phyloP scores from a whole-genome alignment of 2,797 vertebrate genomes.

The Australoheros facetus region DNA sequence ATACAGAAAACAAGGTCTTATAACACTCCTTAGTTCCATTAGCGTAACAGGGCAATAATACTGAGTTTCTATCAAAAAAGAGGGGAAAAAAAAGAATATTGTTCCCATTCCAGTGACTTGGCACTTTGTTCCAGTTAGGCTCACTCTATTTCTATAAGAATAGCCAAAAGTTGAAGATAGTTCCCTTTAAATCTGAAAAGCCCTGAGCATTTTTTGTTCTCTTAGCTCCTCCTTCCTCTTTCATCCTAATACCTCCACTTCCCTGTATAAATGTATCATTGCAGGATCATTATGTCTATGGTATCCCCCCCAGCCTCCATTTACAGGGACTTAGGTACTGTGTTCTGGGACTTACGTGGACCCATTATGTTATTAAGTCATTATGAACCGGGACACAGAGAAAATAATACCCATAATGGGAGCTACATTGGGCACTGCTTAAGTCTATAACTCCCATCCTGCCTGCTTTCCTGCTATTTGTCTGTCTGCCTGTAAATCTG shows the following conservation, averaged over 20 bases:
- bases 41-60: slow-evolving; percentile 58
- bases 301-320: slow-evolving; percentile 64
- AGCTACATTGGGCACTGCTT: slow-evolving; percentile 67
- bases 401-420: slow-evolving; percentile 78
- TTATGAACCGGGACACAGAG: slow-evolving; percentile 74
- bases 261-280: slow-evolving; percentile 75
- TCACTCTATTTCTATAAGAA: slow-evolving; percentile 50
- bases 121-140: slow-evolving; percentile 38
- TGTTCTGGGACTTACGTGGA: slow-evolving; percentile 74
- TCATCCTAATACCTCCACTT: slow-evolving; percentile 72
- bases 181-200: slow-evolving; percentile 53
- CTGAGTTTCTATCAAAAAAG: slow-evolving; percentile 31
- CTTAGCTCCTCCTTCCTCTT: slow-evolving; percentile 64
- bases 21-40: slow-evolving; percentile 55
- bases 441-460: slow-evolving; percentile 53
- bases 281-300: slow-evolving; percentile 71
- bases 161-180: slow-evolving; percentile 56
- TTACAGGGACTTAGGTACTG: slow-evolving; percentile 72
- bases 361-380: slow-evolving; percentile 84
- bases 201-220: slow-evolving; percentile 49
- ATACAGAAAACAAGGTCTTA: slow-evolving; percentile 47
- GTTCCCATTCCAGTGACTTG: slow-evolving; percentile 30
- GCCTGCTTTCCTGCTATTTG: slow-evolving; percentile 55
- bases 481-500: slow-evolving; percentile 37
- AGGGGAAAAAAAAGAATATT: not conserved